Conservation (phyloP, 2,888 invertebrate species). For the Lochmaea crataegi region DNA sequence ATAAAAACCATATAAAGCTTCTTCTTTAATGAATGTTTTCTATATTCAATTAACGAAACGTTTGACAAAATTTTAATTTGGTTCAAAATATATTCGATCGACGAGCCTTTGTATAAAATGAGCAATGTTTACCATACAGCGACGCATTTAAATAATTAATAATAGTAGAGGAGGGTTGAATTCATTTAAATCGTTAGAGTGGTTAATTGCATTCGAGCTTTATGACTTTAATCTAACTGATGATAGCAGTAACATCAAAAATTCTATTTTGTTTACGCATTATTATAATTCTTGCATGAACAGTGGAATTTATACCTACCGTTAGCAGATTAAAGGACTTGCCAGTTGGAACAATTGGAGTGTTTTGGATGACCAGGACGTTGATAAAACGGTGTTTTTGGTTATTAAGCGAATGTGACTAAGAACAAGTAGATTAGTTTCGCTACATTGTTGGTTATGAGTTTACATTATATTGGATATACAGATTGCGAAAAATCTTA, state of each 20-base stretch:
- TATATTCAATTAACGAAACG: background rate
- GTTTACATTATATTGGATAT: no score
- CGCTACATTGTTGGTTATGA: no score
- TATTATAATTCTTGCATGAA: constrained; percentile 28
- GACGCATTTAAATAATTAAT: constrained; percentile 9
- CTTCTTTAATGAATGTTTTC: background rate
- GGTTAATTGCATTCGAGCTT: constrained; percentile 34
- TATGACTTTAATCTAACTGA: constrained; percentile 41
- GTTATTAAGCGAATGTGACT: no score
- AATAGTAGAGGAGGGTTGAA: constrained; percentile 8
- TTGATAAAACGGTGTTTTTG: no score
- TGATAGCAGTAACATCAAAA: constrained; percentile 47
- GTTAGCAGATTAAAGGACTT: background rate
- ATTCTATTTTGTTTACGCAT: constrained; percentile 47
- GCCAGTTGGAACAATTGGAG: background rate
- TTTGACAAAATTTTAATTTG: background rate
- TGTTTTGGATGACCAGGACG: background rate
- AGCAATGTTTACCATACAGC: background rate
- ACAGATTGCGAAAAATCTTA: no score
- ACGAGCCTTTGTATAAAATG: background rate
- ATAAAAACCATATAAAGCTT: no score
- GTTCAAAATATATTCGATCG: background rate
- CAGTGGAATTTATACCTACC: background rate
- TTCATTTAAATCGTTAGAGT: constrained; percentile 30
- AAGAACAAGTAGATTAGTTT: no score